phyloP scores from a whole-genome alignment of 2,888 invertebrate genomes.

The Acleris sparsana region DNA sequence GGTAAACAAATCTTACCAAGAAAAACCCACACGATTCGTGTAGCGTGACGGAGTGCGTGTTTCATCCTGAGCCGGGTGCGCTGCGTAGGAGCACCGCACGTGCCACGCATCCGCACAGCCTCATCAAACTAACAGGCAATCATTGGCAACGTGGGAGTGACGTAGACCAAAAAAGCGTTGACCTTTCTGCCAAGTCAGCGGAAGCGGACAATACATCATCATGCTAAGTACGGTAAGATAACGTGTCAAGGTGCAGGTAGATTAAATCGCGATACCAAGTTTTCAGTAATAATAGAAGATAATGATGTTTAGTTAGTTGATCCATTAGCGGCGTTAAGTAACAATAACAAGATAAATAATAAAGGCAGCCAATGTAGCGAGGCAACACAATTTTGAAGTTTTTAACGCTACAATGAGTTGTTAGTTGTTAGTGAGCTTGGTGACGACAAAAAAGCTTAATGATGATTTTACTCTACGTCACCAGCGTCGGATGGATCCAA shows the following conservation, averaged over 20 bases:
- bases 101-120: conserved; percentile 62
- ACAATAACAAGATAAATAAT: conserved; percentile 10
- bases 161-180: conserved; percentile 59
- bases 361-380: conserved; percentile 26
- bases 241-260: conserved; percentile 41
- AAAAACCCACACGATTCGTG: conserved; percentile 58
- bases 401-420: neutral
- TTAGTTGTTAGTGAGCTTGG: neutral
- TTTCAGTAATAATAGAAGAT: conserved; percentile 24
- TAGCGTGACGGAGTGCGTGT: conserved; percentile 44
- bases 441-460: conserved; percentile 40
- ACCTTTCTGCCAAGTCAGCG: conserved; percentile 52
- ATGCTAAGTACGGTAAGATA: conserved; percentile 36
- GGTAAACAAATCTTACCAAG: conserved; percentile 48
- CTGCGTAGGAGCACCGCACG: conserved; percentile 62
- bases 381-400: conserved; percentile 32
- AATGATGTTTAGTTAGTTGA: conserved; percentile 29
- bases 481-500: conserved; percentile 40
- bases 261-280: conserved; percentile 29
- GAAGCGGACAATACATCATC: conserved; percentile 47
- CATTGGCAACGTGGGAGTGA: conserved; percentile 63
- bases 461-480: conserved; percentile 26
- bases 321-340: conserved; percentile 27
- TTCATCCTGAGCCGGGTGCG: conserved; percentile 24
- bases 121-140: conserved; percentile 54